Evolutionary conservation across 2,113 vertebrate genomes (phyloP).

Genomic region (Oxyruncus cristatus): DNA sequence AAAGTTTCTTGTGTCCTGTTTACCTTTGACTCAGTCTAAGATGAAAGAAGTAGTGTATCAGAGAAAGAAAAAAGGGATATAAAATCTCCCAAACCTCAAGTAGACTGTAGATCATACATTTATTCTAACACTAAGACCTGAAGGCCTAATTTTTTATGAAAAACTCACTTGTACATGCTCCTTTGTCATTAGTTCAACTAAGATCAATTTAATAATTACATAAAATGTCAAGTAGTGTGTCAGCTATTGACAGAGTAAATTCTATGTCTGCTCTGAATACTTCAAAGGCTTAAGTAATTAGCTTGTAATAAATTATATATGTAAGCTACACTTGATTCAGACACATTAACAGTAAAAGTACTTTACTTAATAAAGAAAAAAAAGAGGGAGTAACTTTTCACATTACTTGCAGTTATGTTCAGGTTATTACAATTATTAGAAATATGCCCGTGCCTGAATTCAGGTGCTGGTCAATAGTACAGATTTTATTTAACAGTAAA

Average conservation of each 20-base stretch:
- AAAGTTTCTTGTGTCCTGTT: not conserved
- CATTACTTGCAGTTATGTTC: not conserved
- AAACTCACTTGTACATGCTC: not conserved
- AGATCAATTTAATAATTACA: not conserved
- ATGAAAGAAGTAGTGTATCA: not conserved
- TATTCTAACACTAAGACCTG: not conserved
- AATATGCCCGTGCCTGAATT: not conserved
- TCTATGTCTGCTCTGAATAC: not conserved
- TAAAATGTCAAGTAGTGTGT: not conserved
- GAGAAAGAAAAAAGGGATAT: not conserved
- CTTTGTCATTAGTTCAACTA: not conserved
- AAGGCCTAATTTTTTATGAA: not conserved
- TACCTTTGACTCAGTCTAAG: not conserved
- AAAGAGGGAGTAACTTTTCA: not conserved
- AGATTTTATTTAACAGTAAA: not conserved
- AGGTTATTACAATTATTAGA: not conserved
- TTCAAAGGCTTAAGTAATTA: not conserved
- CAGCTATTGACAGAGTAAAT: not conserved
- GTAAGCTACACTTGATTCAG: not conserved
- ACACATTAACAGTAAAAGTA: not conserved
- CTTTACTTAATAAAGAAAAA: not conserved
- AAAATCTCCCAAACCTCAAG: not conserved
- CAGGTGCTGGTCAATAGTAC: not conserved
- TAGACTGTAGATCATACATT: not conserved
- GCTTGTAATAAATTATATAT: not conserved